A percentile compares a stretch with the other conserved stretches of the same genome.
Conservation (phyloP, 1,140 invertebrate genomes). For the Psix sp. region DNA sequence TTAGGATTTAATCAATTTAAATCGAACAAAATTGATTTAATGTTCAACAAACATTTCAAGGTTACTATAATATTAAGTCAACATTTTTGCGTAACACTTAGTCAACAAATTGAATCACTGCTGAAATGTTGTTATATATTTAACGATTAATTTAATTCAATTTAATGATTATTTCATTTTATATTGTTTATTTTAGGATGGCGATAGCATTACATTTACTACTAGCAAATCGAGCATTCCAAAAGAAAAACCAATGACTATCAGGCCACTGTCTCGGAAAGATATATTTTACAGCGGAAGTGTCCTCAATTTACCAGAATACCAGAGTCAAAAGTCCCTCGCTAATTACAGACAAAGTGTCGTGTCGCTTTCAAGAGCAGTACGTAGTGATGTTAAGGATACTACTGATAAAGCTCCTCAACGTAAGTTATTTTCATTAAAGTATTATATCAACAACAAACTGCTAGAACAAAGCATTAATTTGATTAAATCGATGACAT, state of each 20-base stretch:
- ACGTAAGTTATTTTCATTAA: conserved; percentile 82
- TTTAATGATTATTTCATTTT: neutral
- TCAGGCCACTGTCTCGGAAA: conserved; percentile 94
- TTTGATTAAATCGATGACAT: too few species aligned
- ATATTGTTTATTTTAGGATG: conserved; percentile 65
- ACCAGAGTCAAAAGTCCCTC: conserved; percentile 94
- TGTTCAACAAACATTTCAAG: too few species aligned
- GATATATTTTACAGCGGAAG: conserved; percentile 99
- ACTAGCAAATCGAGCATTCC: conserved; percentile 77
- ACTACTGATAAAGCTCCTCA: conserved; percentile 83
- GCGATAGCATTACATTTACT: conserved; percentile 75
- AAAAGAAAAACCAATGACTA: conserved; percentile 83
- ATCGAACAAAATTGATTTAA: too few species aligned
- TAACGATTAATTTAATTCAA: conserved; percentile 8
- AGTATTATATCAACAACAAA: too few species aligned
- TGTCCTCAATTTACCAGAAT: conserved; percentile 92
- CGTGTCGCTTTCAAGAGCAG: conserved; percentile 85
- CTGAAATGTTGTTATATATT: too few species aligned
- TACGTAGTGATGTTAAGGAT: conserved; percentile 79
- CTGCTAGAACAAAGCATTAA: too few species aligned
- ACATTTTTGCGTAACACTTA: too few species aligned
- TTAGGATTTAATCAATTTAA: too few species aligned
- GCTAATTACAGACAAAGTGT: conserved; percentile 90
- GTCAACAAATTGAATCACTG: too few species aligned
- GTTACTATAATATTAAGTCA: too few species aligned